phyloP scores from a whole-genome alignment of 1,140 invertebrate species.

The Bilobella aurantiaca region DNA sequence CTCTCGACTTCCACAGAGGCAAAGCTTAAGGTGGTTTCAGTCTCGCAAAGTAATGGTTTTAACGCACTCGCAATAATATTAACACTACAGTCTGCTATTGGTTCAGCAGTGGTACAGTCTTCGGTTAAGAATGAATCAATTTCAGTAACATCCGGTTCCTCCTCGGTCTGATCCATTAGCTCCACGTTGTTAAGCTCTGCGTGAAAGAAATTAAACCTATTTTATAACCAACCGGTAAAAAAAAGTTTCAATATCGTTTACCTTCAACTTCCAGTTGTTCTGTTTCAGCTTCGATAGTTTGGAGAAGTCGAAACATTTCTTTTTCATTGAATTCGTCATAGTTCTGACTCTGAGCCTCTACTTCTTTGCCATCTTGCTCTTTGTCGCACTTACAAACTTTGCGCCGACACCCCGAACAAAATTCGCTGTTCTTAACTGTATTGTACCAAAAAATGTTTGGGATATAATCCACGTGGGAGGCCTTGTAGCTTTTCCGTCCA shows the following conservation, averaged over 20 bases:
- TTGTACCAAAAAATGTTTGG: neutral
- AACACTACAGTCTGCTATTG: no score
- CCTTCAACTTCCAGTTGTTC: neutral
- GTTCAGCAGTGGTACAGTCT: neutral
- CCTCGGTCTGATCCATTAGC: neutral
- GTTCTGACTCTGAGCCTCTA: neutral
- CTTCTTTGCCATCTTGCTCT: neutral
- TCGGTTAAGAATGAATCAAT: neutral
- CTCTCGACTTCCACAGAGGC: neutral
- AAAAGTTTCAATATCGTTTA: neutral
- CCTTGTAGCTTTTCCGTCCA: neutral
- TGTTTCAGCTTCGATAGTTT: slow-evolving; percentile 1
- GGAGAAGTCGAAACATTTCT: neutral
- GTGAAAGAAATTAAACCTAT: no score
- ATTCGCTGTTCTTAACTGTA: neutral
- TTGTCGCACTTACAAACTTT: neutral
- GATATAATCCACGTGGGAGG: neutral
- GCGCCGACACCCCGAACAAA: neutral
- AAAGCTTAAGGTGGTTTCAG: no score
- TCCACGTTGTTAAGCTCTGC: neutral
- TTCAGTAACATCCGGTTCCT: neutral
- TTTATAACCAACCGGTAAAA: no score
- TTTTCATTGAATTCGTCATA: neutral
- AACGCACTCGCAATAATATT: no score
- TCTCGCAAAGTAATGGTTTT: no score